Conservation (phyloP, 1,140 invertebrate genomes). For the Oscheius sp. region DNA sequence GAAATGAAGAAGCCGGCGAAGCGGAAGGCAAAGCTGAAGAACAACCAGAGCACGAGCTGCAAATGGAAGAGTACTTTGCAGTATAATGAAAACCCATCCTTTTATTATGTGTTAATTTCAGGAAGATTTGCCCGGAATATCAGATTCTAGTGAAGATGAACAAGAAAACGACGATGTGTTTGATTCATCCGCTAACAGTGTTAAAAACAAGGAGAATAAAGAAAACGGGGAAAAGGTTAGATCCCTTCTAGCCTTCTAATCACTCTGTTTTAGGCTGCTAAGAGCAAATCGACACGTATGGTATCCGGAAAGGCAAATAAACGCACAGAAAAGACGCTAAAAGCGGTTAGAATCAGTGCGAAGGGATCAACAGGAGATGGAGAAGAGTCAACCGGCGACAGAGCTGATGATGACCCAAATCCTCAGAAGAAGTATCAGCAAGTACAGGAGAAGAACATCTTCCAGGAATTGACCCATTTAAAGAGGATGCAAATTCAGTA, state of each 20-base stretch:
- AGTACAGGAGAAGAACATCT: slow-evolving; percentile 77
- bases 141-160: background rate
- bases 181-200: background rate
- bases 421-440: slow-evolving; percentile 27
- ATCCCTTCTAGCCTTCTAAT: background rate
- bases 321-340: background rate
- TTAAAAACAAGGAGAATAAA: background rate
- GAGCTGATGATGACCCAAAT: background rate
- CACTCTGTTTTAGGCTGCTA: background rate
- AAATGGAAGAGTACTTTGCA: too few relatives aligned
- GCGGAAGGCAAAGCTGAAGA: too few relatives aligned
- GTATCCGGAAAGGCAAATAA: background rate
- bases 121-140: slow-evolving; percentile 3
- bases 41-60: too few relatives aligned
- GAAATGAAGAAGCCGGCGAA: too few relatives aligned
- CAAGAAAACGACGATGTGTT: background rate
- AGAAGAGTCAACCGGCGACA: background rate
- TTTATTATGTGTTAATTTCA: too few relatives aligned
- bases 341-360: background rate
- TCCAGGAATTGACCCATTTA: slow-evolving; percentile 85
- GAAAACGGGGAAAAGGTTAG: background rate
- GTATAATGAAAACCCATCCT: too few relatives aligned
- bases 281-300: background rate
- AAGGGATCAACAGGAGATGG: slow-evolving; percentile 5
- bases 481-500: slow-evolving; percentile 86